These are phyloP conservation scores for Holocentrus rufus DNA, from an alignment of 2,797 vertebrate genomes.

Conservation along the genomic window DNA sequence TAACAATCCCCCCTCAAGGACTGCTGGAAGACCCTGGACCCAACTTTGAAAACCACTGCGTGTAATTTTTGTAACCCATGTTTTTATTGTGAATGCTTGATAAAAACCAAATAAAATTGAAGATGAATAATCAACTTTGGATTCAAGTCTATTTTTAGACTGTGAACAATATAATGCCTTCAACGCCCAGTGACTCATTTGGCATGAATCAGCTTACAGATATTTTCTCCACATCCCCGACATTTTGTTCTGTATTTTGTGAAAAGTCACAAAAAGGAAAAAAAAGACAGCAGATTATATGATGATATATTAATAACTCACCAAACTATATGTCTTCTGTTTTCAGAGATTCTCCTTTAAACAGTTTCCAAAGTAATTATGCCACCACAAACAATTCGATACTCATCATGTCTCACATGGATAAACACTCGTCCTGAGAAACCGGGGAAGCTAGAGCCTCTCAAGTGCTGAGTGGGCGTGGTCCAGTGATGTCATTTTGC, in stretches of 20 bases:
- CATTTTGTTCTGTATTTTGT: slow-evolving; percentile 1
- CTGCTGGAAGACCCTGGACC: no score
- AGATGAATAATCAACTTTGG: neutral
- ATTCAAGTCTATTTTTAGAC: slow-evolving; percentile 19
- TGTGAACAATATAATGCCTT: neutral
- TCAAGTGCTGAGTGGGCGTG: slow-evolving; percentile 33
- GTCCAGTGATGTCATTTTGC: slow-evolving; percentile 1
- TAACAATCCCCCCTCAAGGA: no score
- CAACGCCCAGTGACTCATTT: slow-evolving; percentile 57
- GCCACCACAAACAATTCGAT: neutral
- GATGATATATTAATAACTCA: slow-evolving; percentile 23
- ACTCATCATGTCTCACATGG: neutral
- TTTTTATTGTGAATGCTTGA: neutral
- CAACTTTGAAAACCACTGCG: neutral
- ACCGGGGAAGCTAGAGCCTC: neutral
- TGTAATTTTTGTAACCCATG: neutral
- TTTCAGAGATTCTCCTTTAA: neutral
- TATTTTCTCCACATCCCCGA: neutral
- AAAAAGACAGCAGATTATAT: no score
- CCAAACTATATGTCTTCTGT: neutral
- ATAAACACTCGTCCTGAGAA: neutral
- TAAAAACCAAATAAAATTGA: neutral
- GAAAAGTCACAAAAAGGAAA: neutral
- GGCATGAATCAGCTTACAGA: slow-evolving; percentile 12
- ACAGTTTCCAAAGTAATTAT: rapidly evolving